Percentiles rank a stretch among this genome's conserved stretches.
These are phyloP conservation scores for Cavia porcellus DNA, from an alignment of 2,113 vertebrate species.

Conservation along the genomic window DNA sequence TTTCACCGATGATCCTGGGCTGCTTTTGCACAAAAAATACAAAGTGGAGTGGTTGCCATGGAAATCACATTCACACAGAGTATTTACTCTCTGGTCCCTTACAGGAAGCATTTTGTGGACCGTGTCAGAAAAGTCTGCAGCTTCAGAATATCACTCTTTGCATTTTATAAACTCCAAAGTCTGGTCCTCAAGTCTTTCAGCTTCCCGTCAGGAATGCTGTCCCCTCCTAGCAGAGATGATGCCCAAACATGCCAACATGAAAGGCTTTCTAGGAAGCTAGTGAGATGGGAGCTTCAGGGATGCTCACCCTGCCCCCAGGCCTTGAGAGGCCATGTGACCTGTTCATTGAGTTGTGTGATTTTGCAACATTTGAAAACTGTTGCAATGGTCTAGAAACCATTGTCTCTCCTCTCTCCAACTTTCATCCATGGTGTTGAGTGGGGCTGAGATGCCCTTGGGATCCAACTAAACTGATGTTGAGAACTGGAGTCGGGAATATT, in stretches of 20 bases:
- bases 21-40: background rate
- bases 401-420: background rate
- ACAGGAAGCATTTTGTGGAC: background rate
- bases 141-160: background rate
- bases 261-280: background rate
- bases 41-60: background rate
- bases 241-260: rapidly evolving
- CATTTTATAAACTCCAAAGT: background rate
- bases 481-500: background rate
- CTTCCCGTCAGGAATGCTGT: background rate
- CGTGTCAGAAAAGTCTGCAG: background rate
- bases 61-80: background rate
- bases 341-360: background rate
- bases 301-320: background rate
- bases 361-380: background rate
- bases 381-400: background rate
- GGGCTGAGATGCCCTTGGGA: background rate
- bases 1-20: rapidly evolving
- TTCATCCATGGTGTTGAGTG: background rate
- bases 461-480: background rate
- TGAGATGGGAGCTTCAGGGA: background rate
- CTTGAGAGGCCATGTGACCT: background rate
- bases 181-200: background rate
- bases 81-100: background rate
- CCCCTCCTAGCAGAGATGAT: background rate